Evolutionary conservation across 2,113 vertebrate genomes (phyloP).

Genomic region (Peucedramus taeniatus): DNA sequence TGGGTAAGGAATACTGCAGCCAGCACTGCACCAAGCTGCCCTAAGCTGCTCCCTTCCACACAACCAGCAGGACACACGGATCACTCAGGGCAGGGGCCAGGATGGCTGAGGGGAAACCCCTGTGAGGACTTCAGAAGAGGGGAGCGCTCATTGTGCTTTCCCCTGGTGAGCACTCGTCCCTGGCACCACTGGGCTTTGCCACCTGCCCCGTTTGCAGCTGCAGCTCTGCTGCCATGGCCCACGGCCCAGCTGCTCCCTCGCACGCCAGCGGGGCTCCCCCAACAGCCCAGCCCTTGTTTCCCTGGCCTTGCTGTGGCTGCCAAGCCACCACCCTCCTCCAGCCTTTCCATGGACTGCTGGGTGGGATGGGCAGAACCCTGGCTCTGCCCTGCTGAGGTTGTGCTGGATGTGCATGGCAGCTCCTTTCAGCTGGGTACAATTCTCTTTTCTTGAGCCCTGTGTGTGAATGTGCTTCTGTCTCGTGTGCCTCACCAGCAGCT

Average conservation of each 20-base stretch:
- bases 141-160: accelerated
- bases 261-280: neutral
- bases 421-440: neutral
- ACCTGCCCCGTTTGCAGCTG: neutral
- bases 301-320: neutral
- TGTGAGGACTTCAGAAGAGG: neutral
- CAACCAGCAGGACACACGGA: neutral
- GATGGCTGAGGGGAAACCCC: neutral
- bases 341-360: neutral
- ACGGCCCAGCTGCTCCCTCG: neutral
- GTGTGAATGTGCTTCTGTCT: conserved; percentile 15
- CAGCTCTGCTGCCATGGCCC: neutral
- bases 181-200: neutral
- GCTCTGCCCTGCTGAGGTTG: neutral
- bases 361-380: neutral
- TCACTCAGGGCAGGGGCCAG: neutral
- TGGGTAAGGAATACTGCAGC: neutral
- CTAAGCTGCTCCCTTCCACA: neutral
- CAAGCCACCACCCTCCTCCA: neutral
- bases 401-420: neutral
- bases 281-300: conserved; percentile 11
- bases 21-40: neutral
- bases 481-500: neutral
- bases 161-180: neutral
- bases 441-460: neutral